Evolutionary conservation across 1,140 invertebrate genomes (phyloP).

Genomic region (Dreissena polymorpha): DNA sequence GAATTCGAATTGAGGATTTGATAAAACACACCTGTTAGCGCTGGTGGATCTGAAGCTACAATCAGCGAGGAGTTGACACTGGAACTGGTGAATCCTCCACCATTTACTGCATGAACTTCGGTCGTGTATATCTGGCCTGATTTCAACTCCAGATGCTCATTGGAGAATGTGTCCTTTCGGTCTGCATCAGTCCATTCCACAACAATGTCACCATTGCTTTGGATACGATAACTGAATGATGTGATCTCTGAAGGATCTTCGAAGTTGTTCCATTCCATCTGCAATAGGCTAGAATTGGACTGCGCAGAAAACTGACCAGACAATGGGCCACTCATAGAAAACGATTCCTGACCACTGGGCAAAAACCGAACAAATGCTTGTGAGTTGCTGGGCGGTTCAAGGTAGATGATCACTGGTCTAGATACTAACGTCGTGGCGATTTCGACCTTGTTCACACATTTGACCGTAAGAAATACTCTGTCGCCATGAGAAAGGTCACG

Average conservation of each 20-base stretch:
- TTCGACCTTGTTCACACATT: conserved; percentile 30
- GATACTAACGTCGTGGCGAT: background rate
- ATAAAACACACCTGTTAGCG: conserved; percentile 7
- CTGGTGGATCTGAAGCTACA: background rate
- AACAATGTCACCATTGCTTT: background rate
- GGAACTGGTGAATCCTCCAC: background rate
- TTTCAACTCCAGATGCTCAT: background rate
- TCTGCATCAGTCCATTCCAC: background rate
- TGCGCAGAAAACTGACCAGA: background rate
- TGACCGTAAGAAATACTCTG: background rate
- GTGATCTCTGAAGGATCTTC: conserved; percentile 1
- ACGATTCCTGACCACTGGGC: background rate
- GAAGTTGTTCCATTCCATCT: conserved; percentile 20
- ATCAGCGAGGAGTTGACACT: background rate
- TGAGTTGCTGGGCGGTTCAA: background rate
- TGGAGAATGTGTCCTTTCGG: no score
- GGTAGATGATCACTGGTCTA: background rate
- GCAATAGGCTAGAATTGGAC: background rate
- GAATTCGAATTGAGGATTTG: background rate
- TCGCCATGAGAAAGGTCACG: conserved; percentile 1
- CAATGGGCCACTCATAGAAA: no score
- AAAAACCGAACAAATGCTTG: background rate
- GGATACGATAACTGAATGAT: conserved; percentile 8
- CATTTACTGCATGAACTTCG: conserved; percentile 22
- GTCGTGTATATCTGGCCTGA: background rate